These are phyloP conservation scores for Merluccius polli DNA, from an alignment of 2,797 vertebrate genomes.

Conservation along the genomic window DNA sequence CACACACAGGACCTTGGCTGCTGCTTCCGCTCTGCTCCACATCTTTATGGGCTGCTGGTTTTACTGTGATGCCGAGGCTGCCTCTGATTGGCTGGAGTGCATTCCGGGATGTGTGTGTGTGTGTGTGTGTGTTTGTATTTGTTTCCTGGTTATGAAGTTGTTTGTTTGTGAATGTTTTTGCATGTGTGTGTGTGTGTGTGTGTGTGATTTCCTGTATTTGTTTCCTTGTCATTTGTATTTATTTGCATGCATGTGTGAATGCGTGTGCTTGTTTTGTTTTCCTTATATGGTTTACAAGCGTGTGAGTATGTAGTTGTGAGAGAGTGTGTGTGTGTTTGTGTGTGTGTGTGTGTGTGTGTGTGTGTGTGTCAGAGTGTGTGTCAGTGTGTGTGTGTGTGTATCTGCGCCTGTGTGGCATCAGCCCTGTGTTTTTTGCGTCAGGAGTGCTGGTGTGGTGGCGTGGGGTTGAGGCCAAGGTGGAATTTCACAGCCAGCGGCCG, in stretches of 20 bases:
- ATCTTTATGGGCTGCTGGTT: conserved; percentile 57
- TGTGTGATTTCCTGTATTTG: not conserved
- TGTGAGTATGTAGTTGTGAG: conserved; percentile 19
- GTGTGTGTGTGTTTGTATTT: conserved; percentile 7
- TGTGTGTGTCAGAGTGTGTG: no score
- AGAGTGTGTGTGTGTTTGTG: conserved; percentile 19
- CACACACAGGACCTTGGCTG: conserved; percentile 52
- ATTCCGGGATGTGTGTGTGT: conserved; percentile 2
- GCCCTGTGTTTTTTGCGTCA: no score
- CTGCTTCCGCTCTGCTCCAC: conserved; percentile 29
- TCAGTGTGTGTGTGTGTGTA: no score
- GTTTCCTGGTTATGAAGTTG: conserved; percentile 35
- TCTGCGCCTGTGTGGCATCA: no score
- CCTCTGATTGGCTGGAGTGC: conserved; percentile 25
- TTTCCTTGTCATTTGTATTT: not conserved
- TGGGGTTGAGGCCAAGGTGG: conserved; percentile 65
- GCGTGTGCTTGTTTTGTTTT: not conserved
- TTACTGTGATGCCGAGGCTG: conserved; percentile 38
- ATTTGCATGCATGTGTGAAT: conserved; percentile 5
- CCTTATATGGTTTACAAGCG: not conserved
- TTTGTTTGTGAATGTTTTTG: conserved; percentile 22
- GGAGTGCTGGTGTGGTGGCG: conserved; percentile 30
- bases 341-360: not conserved
- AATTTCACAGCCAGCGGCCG: conserved; percentile 68
- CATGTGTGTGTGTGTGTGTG: conserved; percentile 4